Percentiles rank a stretch among this genome's conserved stretches.
These are phyloP conservation scores for Cosmorhoe ocellata DNA, from an alignment of 2,888 invertebrate species.

Conservation along the genomic window DNA sequence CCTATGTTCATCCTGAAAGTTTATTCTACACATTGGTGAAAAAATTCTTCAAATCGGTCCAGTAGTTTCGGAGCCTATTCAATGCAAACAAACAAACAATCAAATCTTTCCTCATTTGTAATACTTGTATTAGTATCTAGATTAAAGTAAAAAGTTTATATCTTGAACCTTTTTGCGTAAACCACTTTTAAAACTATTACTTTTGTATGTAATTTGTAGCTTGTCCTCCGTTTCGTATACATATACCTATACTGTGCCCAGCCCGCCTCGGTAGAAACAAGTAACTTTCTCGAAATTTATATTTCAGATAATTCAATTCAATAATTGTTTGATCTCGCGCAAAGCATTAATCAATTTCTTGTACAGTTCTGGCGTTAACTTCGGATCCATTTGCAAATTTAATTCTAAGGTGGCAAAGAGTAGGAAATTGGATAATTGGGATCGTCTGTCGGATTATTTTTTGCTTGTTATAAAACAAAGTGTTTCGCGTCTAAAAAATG, in stretches of 20 bases:
- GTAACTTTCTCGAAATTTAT: constrained; percentile 29
- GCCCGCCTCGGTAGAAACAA: constrained; percentile 16
- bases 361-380: constrained; percentile 67
- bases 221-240: not conserved
- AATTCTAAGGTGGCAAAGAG: constrained; percentile 53
- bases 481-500: too few species aligned
- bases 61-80: too few species aligned
- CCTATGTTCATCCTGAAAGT: too few species aligned
- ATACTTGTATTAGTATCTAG: too few species aligned
- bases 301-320: constrained; percentile 61
- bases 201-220: too few species aligned
- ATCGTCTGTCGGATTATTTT: not conserved
- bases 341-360: constrained; percentile 74
- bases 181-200: too few species aligned
- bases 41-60: too few species aligned
- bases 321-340: constrained; percentile 69
- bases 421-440: constrained; percentile 29
- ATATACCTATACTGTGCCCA: not conserved
- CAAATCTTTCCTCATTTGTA: too few species aligned
- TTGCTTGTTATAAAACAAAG: not conserved
- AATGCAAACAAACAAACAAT: too few species aligned
- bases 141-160: too few species aligned
- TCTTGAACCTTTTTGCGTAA: too few species aligned
- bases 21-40: too few species aligned
- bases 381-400: constrained; percentile 71